phyloP scores from a whole-genome alignment of 2,888 invertebrate species.

The Ditula angustiorana region DNA sequence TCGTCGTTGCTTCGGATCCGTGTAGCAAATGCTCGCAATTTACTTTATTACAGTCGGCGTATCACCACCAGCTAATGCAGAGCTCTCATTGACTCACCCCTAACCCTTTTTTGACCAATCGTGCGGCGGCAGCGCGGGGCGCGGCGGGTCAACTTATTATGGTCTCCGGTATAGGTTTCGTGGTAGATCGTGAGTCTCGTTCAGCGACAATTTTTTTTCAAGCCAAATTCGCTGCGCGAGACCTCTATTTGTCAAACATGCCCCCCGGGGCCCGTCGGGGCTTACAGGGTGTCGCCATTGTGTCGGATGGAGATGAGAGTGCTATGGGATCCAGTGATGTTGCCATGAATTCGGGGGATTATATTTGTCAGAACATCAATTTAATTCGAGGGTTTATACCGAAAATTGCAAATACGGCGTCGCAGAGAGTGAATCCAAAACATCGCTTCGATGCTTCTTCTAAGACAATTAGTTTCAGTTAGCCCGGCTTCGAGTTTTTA shows the following conservation, averaged over 20 bases:
- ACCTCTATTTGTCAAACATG: slow-evolving; percentile 78
- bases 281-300: slow-evolving; percentile 55
- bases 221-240: slow-evolving; percentile 75
- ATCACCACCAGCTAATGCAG: slow-evolving; percentile 59
- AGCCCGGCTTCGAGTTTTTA: slow-evolving; percentile 43
- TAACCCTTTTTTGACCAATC: slow-evolving; percentile 40
- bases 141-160: slow-evolving; percentile 52
- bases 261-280: slow-evolving; percentile 55
- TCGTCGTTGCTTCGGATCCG: slow-evolving; percentile 75
- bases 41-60: slow-evolving; percentile 79
- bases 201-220: slow-evolving; percentile 73
- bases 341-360: slow-evolving; percentile 56
- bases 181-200: slow-evolving; percentile 62
- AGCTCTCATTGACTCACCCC: slow-evolving; percentile 52
- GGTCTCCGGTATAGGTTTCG: slow-evolving; percentile 62
- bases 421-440: slow-evolving; percentile 17
- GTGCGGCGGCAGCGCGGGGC: slow-evolving; percentile 41
- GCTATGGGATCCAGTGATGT: slow-evolving; percentile 48
- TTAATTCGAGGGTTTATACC: slow-evolving; percentile 58
- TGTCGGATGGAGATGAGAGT: slow-evolving; percentile 53
- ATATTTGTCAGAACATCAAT: slow-evolving; percentile 51
- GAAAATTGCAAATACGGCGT: slow-evolving; percentile 39
- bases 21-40: slow-evolving; percentile 82
- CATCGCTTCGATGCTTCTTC: slow-evolving; percentile 15
- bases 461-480: slow-evolving; percentile 37